Conservation (phyloP, 2,113 vertebrate genomes). For the Centrocercus urophasianus region DNA sequence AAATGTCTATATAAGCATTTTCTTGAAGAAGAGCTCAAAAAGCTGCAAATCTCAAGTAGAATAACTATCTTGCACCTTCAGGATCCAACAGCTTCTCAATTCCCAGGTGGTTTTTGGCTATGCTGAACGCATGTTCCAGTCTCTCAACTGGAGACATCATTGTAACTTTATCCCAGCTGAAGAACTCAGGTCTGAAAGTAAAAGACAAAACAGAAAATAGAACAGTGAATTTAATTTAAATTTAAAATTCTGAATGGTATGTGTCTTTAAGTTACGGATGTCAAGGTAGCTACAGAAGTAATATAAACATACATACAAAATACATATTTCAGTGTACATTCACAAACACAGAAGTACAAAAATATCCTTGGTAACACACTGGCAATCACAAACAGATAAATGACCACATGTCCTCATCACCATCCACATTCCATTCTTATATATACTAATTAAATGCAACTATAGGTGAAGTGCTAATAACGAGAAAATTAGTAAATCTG, state of each 20-base stretch:
- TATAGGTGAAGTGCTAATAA: background rate
- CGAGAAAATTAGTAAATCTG: background rate
- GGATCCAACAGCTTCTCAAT: conserved; percentile 95
- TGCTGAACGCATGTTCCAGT: conserved; percentile 90
- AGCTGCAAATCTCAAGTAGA: background rate
- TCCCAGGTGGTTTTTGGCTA: conserved; percentile 89
- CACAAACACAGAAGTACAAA: background rate
- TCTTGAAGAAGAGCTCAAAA: background rate
- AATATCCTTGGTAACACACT: background rate
- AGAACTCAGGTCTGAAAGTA: conserved; percentile 86
- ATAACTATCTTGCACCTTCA: conserved; percentile 85
- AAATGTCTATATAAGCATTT: background rate
- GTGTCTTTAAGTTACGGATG: background rate
- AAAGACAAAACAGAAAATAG: conserved; percentile 8
- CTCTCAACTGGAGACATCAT: conserved; percentile 84
- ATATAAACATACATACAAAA: background rate
- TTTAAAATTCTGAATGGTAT: background rate
- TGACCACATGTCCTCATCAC: background rate
- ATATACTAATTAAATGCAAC: background rate
- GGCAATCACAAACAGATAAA: background rate
- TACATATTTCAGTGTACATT: background rate
- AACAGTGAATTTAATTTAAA: background rate
- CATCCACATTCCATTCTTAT: background rate
- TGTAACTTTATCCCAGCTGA: conserved; percentile 89
- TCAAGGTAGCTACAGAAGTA: background rate